Evolutionary conservation across 1,140 invertebrate genomes (phyloP), one percentile per base, ranked within the genome.

Genomic region (Drosophila guanche): DNA sequence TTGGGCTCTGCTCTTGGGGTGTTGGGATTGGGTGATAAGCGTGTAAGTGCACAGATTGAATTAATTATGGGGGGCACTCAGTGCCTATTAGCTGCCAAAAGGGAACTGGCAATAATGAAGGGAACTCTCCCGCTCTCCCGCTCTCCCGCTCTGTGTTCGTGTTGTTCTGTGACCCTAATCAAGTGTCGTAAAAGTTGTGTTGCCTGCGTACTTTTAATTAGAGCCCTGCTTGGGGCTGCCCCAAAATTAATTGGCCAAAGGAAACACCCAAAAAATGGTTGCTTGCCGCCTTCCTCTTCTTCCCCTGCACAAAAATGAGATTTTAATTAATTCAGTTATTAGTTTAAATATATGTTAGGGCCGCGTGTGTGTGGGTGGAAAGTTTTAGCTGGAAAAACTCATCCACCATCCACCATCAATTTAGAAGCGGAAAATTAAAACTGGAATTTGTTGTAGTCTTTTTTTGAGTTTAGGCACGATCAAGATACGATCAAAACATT

Each of bases 11-110:
- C 16, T 20, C 42, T 12, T 37, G 47, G 29, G 14, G 42, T 10
- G 41, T 54, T 56, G 53, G 57, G 57, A 62, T 70, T 56, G 52
- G 76, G 72, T 89, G 86, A 89, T 89, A 89, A 89, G 85, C 85
- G 77, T 89, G 85, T 90, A 89, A 89, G 85, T 89, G 85, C 85
- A 89, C 86, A 81, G 85, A 89, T 89, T 89, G 85, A 89, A 89
- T 89, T 89, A 89, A 89, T 89, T 85, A 89, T 65, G 52, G 25
- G 27, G 42, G 14, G 23, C 29, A 33, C 29, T 33, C 29, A 33
- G 5, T 14, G 33, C 14, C 40, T 45, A 4, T 25, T 33, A 40
- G 14, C 53, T 29, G 5, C 14, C 46, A 23, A 45, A n/a, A 23
- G 45, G 16, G 41, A 14, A 45, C 10, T 14, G 12, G 8, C 22